Conservation (phyloP, 2,888 invertebrate species). For the Drosophila tripunctata region DNA sequence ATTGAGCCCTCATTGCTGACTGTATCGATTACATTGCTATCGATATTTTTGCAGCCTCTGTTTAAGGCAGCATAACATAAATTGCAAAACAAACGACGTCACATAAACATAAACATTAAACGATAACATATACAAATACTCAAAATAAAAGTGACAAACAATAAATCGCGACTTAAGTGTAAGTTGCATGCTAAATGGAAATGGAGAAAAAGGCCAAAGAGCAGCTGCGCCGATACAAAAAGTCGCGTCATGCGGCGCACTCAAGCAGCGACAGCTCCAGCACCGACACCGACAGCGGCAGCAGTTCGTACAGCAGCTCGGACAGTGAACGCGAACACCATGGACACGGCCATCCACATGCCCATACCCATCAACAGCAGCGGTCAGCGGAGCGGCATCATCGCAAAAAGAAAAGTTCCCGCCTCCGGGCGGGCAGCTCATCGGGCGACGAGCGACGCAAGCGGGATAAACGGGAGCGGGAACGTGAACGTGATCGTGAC, state of each 20-base stretch:
- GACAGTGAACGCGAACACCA: slow-evolving; percentile 73
- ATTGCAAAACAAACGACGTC: slow-evolving; percentile 44
- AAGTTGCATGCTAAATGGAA: slow-evolving; percentile 33
- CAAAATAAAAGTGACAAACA: background rate
- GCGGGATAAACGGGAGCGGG: slow-evolving; percentile 81
- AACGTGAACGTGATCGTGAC: slow-evolving; percentile 56
- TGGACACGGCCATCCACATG: slow-evolving; percentile 51
- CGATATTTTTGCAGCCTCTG: background rate
- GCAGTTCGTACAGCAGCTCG: slow-evolving; percentile 82
- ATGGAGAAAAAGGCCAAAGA: slow-evolving; percentile 84
- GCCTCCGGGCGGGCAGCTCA: slow-evolving; percentile 84
- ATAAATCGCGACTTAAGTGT: slow-evolving; percentile 33
- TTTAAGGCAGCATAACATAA: slow-evolving; percentile 12
- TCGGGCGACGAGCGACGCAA: slow-evolving; percentile 86
- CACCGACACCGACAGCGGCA: slow-evolving; percentile 81
- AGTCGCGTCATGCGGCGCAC: slow-evolving; percentile 80
- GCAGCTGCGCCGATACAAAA: slow-evolving; percentile 82
- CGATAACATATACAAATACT: slow-evolving; percentile 1
- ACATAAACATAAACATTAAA: slow-evolving; percentile 37
- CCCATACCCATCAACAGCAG: slow-evolving; percentile 59
- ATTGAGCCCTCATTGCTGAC: no score
- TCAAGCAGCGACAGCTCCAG: slow-evolving; percentile 82
- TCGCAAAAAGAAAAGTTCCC: slow-evolving; percentile 85
- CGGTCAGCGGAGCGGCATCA: slow-evolving; percentile 75
- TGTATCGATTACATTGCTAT: background rate